A percentile compares a stretch with the other conserved stretches of the same genome.
These are phyloP conservation scores for Leptonema lineaticorne DNA, from an alignment of 1,140 invertebrate genomes.

Conservation along the genomic window DNA sequence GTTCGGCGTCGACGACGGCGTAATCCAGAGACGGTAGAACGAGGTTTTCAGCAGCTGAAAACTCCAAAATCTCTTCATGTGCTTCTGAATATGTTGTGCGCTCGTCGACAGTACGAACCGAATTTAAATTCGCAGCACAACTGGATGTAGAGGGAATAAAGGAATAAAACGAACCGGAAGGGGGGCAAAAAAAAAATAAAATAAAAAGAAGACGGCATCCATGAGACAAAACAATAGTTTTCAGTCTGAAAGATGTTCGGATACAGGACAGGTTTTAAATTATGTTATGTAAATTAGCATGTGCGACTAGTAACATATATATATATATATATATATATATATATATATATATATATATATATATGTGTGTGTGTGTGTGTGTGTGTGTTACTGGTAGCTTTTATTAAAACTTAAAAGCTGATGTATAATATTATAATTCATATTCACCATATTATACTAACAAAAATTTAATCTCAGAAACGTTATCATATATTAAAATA, in stretches of 20 bases:
- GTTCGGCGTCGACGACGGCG: neutral
- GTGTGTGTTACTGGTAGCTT: too few relatives aligned
- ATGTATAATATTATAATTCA: too few relatives aligned
- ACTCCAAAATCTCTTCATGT: neutral
- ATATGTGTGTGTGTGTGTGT: neutral
- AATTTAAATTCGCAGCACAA: slow-evolving; percentile 3
- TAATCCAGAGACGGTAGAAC: slow-evolving; percentile 1
- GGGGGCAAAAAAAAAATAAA: neutral
- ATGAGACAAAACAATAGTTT: slow-evolving; percentile 2
- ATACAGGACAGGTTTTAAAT: slow-evolving; percentile 6
- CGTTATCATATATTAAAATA: too few relatives aligned
- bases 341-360: neutral
- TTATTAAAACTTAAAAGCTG: too few relatives aligned
- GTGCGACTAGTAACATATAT: neutral
- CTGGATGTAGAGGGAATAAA: neutral
- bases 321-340: neutral
- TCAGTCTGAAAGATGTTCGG: slow-evolving; percentile 11
- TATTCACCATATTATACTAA: too few relatives aligned
- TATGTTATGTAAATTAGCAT: slow-evolving; percentile 14
- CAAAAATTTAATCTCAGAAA: too few relatives aligned
- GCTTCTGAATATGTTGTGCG: neutral
- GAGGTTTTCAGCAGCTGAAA: slow-evolving; percentile 13
- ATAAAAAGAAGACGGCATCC: neutral
- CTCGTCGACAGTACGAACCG: neutral
- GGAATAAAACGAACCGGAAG: neutral